Evolutionary conservation across 2,797 vertebrate genomes (phyloP).

Genomic region (Knipowitschia caucasica): DNA sequence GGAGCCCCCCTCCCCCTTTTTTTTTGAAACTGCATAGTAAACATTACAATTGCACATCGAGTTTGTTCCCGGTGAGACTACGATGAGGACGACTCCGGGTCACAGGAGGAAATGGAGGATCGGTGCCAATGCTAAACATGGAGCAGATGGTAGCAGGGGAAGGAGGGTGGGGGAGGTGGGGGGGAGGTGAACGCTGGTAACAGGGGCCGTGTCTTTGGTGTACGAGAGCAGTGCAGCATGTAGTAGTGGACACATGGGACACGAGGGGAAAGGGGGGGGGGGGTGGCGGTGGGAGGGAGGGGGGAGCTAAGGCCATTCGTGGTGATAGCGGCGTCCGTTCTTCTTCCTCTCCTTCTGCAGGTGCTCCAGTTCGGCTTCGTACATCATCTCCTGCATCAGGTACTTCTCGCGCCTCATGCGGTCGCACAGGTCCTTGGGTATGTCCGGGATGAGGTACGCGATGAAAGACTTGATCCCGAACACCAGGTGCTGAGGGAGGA

Average conservation of each 20-base stretch:
- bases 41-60: slow-evolving; percentile 78
- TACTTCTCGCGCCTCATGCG: slow-evolving; percentile 97
- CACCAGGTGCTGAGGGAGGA: slow-evolving; percentile 88
- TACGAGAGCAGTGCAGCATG: slow-evolving; percentile 48
- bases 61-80: slow-evolving; percentile 56
- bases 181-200: slow-evolving; percentile 17
- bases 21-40: slow-evolving; percentile 96
- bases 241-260: no score
- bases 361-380: slow-evolving; percentile 94
- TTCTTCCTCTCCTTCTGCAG: slow-evolving; percentile 93
- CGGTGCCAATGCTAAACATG: slow-evolving; percentile 18
- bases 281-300: slow-evolving; percentile 12
- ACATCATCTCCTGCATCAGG: slow-evolving; percentile 99
- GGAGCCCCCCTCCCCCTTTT: slow-evolving; percentile 70
- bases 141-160: slow-evolving; percentile 43
- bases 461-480: slow-evolving; percentile 99
- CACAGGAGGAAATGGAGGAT: slow-evolving; percentile 24
- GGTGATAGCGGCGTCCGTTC: slow-evolving; percentile 93
- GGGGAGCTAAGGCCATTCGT: slow-evolving; percentile 95
- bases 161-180: slow-evolving; percentile 26
- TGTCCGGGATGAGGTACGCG: slow-evolving; percentile 97
- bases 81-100: slow-evolving; percentile 62
- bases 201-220: slow-evolving; percentile 72
- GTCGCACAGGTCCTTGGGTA: slow-evolving; percentile 95
- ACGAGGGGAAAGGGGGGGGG: slow-evolving; percentile 26